Percentiles rank a stretch among this genome's conserved stretches.
Evolutionary conservation across 2,888 invertebrate genomes (phyloP).

Genomic region (Euspilapteryx auroguttella): DNA sequence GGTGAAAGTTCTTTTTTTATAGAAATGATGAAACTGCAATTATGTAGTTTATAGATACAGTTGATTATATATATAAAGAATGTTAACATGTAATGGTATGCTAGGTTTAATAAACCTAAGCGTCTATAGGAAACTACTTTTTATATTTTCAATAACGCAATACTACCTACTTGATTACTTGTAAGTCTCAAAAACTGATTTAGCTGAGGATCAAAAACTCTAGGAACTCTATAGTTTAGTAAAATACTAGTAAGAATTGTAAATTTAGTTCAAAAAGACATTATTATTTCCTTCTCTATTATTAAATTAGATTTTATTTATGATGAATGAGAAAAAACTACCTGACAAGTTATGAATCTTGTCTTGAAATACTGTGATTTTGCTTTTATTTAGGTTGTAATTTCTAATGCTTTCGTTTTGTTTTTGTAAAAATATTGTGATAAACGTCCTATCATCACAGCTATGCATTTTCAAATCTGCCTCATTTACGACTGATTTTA

Average conservation of each 20-base stretch:
- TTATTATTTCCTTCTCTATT: slow-evolving; percentile 16
- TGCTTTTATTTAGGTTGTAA: slow-evolving; percentile 54
- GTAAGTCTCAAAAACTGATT: slow-evolving; percentile 20
- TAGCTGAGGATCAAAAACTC: too few species aligned
- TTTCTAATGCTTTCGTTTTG: slow-evolving; percentile 38
- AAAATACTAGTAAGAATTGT: too few species aligned
- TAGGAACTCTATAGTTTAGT: too few species aligned
- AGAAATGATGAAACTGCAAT: slow-evolving; percentile 12
- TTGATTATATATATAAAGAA: slow-evolving; percentile 44
- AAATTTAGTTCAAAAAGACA: slow-evolving; percentile 52
- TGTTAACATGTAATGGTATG: slow-evolving; percentile 51
- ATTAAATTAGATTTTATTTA: slow-evolving; percentile 36
- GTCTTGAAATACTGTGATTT: slow-evolving; percentile 55
- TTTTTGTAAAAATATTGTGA: slow-evolving; percentile 22
- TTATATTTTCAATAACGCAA: slow-evolving; percentile 53
- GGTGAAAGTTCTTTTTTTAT: slow-evolving; percentile 8
- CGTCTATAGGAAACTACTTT: slow-evolving; percentile 48
- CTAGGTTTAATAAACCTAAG: slow-evolving; percentile 57
- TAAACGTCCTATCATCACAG: slow-evolving; percentile 24
- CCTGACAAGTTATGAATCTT: slow-evolving; percentile 47
- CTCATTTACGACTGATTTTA: slow-evolving; percentile 23
- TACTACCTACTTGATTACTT: slow-evolving; percentile 44
- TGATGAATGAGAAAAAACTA: slow-evolving; percentile 26
- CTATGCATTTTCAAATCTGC: slow-evolving; percentile 19
- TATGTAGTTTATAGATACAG: slow-evolving; percentile 25